These are phyloP conservation scores for Drepana falcataria DNA, from an alignment of 2,888 invertebrate genomes.

Conservation along the genomic window DNA sequence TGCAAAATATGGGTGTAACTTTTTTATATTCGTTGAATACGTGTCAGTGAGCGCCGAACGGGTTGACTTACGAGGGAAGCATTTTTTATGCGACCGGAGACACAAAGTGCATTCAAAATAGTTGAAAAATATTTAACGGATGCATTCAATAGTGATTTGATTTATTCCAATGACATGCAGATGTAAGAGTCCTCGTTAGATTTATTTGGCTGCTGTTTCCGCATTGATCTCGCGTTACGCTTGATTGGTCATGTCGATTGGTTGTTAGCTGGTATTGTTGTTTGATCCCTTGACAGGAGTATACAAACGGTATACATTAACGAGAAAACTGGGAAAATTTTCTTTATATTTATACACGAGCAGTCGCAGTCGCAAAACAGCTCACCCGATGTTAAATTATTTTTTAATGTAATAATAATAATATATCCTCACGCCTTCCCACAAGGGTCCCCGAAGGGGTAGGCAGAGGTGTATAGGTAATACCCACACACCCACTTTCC, in stretches of 20 bases:
- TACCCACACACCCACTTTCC: too few species aligned
- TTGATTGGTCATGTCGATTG: slow-evolving; percentile 75
- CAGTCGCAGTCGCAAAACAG: too few species aligned
- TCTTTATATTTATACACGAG: too few species aligned
- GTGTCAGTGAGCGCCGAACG: slow-evolving; percentile 61
- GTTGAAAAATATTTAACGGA: slow-evolving; percentile 76
- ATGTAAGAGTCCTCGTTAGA: slow-evolving; percentile 75
- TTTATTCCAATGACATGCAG: slow-evolving; percentile 78
- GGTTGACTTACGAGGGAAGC: slow-evolving; percentile 68
- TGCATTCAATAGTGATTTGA: slow-evolving; percentile 77
- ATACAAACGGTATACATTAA: slow-evolving; percentile 1
- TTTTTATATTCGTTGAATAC: slow-evolving; percentile 69
- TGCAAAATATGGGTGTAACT: slow-evolving; percentile 79
- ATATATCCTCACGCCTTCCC: too few species aligned
- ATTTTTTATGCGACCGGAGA: slow-evolving; percentile 46
- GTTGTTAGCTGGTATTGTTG: slow-evolving; percentile 68
- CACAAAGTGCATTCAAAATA: slow-evolving; percentile 69
- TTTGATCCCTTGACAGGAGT: slow-evolving; percentile 29
- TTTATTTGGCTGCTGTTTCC: slow-evolving; percentile 76
- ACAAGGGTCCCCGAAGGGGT: too few species aligned
- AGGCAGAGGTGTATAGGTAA: too few species aligned
- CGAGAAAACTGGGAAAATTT: too few species aligned
- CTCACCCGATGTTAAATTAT: not conserved
- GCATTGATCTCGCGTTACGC: slow-evolving; percentile 66
- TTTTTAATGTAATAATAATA: too few species aligned